A percentile compares a stretch with the other conserved stretches of the same genome.
These are phyloP conservation scores for Podarcis siculus DNA, from an alignment of 2,797 vertebrate genomes.

Conservation along the genomic window DNA sequence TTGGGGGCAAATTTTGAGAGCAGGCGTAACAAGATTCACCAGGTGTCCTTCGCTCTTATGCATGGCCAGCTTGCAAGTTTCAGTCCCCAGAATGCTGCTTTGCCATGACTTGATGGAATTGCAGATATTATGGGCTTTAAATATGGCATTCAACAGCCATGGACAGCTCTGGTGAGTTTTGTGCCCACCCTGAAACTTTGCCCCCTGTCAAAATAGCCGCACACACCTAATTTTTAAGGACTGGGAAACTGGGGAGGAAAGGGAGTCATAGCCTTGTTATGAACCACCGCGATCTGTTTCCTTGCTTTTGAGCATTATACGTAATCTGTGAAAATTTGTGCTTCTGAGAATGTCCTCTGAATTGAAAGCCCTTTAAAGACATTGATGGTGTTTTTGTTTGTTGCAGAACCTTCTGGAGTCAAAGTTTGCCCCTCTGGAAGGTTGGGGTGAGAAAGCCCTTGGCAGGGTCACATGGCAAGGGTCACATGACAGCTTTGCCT, in stretches of 20 bases:
- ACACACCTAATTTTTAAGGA: not conserved
- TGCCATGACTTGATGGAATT: not conserved
- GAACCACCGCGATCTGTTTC: not conserved
- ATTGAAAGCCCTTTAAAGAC: slow-evolving; percentile 46
- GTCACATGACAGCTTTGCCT: not conserved
- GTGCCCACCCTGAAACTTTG: not conserved
- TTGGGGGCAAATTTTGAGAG: not conserved
- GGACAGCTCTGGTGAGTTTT: not conserved
- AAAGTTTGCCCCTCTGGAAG: slow-evolving; percentile 51
- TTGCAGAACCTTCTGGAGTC: slow-evolving; percentile 59
- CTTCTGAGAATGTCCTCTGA: slow-evolving; percentile 46
- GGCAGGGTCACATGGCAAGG: slow-evolving; percentile 22
- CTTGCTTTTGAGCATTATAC: slow-evolving; percentile 1
- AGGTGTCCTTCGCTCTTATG: not conserved
- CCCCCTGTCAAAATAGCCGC: not conserved
- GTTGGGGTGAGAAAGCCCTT: slow-evolving; percentile 51
- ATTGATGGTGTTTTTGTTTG: slow-evolving; percentile 66
- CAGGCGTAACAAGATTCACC: not conserved
- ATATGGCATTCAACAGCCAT: not conserved
- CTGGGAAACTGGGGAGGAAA: not conserved
- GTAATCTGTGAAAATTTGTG: not conserved
- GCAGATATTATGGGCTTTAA: not conserved
- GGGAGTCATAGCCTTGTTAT: not conserved
- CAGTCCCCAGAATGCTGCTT: not conserved
- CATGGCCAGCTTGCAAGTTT: not conserved